These are phyloP conservation scores for Vanacampus margaritifer DNA, from an alignment of 2,113 vertebrate species.

Conservation along the genomic window DNA sequence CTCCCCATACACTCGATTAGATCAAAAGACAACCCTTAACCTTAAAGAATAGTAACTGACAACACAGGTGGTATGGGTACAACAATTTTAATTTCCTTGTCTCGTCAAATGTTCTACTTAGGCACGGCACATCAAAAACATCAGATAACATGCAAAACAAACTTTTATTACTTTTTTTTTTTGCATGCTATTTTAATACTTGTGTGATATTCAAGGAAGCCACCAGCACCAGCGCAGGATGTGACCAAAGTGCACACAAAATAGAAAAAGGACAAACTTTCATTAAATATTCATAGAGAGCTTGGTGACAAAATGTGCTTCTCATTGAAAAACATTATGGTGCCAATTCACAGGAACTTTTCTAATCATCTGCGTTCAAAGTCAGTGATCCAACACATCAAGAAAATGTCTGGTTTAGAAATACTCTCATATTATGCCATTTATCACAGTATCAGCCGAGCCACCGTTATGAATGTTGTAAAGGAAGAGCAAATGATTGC, in stretches of 20 bases:
- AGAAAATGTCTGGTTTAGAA: constrained; percentile 13
- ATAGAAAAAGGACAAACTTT: constrained; percentile 2
- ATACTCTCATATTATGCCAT: not conserved
- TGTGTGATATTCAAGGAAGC: constrained; percentile 8
- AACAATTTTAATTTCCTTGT: constrained; percentile 12
- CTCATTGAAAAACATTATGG: constrained; percentile 7
- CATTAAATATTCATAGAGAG: constrained; percentile 17
- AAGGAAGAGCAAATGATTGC: constrained; percentile 18
- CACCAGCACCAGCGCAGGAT: not conserved
- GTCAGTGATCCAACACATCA: constrained; percentile 25
- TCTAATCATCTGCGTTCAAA: constrained; percentile 33
- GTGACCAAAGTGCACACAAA: constrained; percentile 1
- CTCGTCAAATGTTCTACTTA: not conserved
- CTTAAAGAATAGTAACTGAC: not conserved
- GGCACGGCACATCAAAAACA: not conserved
- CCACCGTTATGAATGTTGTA: constrained; percentile 22
- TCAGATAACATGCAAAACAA: not conserved
- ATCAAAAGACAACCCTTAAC: constrained; percentile 1
- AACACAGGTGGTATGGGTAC: not conserved
- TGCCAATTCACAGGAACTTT: constrained; percentile 4
- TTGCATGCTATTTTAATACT: constrained; percentile 10
- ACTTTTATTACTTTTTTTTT: constrained; percentile 11
- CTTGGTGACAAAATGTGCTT: not conserved
- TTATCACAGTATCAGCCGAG: constrained; percentile 28
- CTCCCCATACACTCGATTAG: constrained; percentile 1